Base-by-base conservation (phyloP, 2,797 vertebrate genomes). In the Pogonophryne albipinna region DNA sequence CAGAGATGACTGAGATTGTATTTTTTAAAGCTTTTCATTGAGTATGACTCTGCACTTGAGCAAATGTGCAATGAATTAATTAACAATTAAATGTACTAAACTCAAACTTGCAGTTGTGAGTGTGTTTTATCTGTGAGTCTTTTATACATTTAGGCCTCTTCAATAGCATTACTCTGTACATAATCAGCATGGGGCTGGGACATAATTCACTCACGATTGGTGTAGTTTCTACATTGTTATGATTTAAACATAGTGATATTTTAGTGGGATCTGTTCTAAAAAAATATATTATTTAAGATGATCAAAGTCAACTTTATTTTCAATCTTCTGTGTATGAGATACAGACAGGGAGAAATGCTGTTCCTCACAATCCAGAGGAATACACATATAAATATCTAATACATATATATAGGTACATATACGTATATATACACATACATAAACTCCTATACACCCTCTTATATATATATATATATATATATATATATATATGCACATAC, bases 11-110 rank as follows among this genome's bases (percentile, higher is more conserved):
- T 92, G 87, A 95, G 94, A 94, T 92, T 94, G 94, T 95, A 94
- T 94, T 95, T 95, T 94, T 90, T 92, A 94, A 92, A 94, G 92
- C 92, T 94, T 94, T 94, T 94, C 91, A 93, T 87, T 88, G 87
- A 92, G 80, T 89, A 89, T 91, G 84, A 90, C 79, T n/a, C n/a
- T 87, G 87, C 91, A 91, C 90, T 89, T 82, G 76, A 84, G 85
- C 80, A 91, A 91, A 86, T 90, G 90, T 92, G 86, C 84, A 89
- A 91, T 92, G 82, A 92, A 91, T 75, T 71, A 87, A 86, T 76
- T 89, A 91, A 91, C 88, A 89, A 94, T 91, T 94, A 95, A 95
- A 95, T 94, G 91, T 92, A 88, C 58, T 87, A 83, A 92, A 91
- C 83, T 91, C 52, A 92, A 70, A 53, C 74, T 73, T 84, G 60